Percentiles rank a stretch among this genome's conserved stretches.
phyloP scores from a whole-genome alignment of 1,140 invertebrate genomes.

The Dinoponera quadriceps region DNA sequence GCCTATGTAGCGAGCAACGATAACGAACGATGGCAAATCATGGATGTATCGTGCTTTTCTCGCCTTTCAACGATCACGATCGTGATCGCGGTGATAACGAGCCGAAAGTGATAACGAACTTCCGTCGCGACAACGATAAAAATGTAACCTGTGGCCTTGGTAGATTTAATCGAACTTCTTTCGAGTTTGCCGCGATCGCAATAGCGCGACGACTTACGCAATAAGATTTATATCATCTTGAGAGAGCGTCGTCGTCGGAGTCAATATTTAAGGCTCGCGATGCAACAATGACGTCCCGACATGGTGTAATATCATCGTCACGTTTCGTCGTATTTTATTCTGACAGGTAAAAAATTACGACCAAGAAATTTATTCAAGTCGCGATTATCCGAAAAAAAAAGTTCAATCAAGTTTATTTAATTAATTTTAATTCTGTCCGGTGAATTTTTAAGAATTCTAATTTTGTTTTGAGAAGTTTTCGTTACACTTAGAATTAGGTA shows the following conservation, averaged over 20 bases:
- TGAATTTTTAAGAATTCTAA: neutral
- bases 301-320: neutral
- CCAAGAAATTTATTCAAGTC: neutral
- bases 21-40: neutral
- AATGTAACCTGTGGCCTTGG: neutral
- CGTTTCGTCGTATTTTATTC: neutral
- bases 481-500: no score
- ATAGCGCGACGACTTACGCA: neutral
- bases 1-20: no score
- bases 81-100: constrained; percentile 21
- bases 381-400: neutral
- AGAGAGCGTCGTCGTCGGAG: neutral
- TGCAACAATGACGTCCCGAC: constrained; percentile 13
- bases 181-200: constrained; percentile 1
- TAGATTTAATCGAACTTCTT: constrained; percentile 20
- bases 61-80: neutral
- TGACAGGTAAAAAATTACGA: no score
- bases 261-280: constrained; percentile 32
- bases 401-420: neutral
- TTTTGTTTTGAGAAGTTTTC: no score
- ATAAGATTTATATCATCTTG: constrained; percentile 46
- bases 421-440: neutral
- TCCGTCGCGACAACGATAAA: neutral
- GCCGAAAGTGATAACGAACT: constrained; percentile 18
- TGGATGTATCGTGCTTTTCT: constrained; percentile 1